phyloP scores from a whole-genome alignment of 2,113 vertebrate species.

The Neolamprologus toae region DNA sequence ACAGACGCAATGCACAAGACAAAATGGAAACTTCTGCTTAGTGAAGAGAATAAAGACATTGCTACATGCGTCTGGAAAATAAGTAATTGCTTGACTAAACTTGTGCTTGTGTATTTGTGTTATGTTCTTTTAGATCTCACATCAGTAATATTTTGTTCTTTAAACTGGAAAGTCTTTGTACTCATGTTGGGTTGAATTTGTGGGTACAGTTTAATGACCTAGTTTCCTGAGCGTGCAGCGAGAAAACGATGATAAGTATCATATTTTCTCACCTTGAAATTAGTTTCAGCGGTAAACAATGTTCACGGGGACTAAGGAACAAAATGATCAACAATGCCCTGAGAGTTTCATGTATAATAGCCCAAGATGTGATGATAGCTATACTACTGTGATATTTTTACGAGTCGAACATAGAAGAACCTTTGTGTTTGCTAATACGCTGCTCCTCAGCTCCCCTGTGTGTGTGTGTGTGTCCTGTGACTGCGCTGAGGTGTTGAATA shows the following conservation, averaged over 20 bases:
- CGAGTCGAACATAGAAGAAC: background rate
- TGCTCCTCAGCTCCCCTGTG: background rate
- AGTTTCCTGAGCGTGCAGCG: background rate
- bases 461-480: conserved; percentile 36
- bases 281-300: background rate
- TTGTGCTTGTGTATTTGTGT: background rate
- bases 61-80: background rate
- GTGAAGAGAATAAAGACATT: background rate
- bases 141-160: background rate
- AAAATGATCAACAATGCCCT: background rate
- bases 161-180: background rate
- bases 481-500: conserved; percentile 69
- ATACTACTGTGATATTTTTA: background rate
- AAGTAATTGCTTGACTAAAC: background rate
- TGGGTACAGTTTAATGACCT: background rate
- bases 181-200: background rate
- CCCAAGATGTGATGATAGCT: background rate
- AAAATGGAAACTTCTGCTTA: background rate
- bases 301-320: background rate
- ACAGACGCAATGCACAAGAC: rapidly evolving
- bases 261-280: background rate
- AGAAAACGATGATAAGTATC: background rate
- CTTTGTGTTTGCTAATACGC: conserved; percentile 6
- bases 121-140: background rate
- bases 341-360: background rate